Base-by-base conservation (phyloP, 2,888 invertebrate genomes). In the Piscicola geometra region DNA sequence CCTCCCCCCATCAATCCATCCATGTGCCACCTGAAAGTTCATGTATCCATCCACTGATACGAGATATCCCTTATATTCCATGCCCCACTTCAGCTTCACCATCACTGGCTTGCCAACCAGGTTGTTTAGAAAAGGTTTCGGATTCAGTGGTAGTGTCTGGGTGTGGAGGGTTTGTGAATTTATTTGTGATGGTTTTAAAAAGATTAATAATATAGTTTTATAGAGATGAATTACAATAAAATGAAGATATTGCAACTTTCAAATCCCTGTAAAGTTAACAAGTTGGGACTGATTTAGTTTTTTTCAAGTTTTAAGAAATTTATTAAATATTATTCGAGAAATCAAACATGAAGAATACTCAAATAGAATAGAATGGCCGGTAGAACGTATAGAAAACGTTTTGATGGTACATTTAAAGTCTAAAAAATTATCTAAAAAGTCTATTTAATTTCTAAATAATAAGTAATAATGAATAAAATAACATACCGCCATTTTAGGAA, bases 1-100 rank as follows among this genome's bases (percentile, higher is more conserved):
- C 25, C 30, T n/a, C 3, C 64, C 2, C 1, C 33, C 21, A 67
- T 1, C 18, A 32, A 0, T 21, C 64, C 12, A 28, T 64, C 28
- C n/a, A n/a, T n/a, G n/a, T n/a, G 83, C 83, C 50, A 88, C 88
- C 86, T 88, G 96, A 80, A 99, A 87, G 86, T 99, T 99, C 99
- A 99, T 99, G 84, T 99, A 99, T 9, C 94, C 94, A 87, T 99
- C 99, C 0, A 96, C 94, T 1, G 98, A 97, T 0, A 99, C 98
- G 50, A 99, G 88, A 81, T 94, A 92, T 21, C 99, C 99, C 89
- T 96, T 96, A 86, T 99, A 99, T 86, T 99, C 98, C 86, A 98
- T 98, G 41, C 99, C 98, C 99, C 99, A 99, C 86, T 99, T 99
- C 78, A 99, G 88, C 87, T 98, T 98, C 1, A 98, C 96, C 86